Base-by-base conservation (phyloP, 2,797 vertebrate genomes). In the Oryzias sinensis region DNA sequence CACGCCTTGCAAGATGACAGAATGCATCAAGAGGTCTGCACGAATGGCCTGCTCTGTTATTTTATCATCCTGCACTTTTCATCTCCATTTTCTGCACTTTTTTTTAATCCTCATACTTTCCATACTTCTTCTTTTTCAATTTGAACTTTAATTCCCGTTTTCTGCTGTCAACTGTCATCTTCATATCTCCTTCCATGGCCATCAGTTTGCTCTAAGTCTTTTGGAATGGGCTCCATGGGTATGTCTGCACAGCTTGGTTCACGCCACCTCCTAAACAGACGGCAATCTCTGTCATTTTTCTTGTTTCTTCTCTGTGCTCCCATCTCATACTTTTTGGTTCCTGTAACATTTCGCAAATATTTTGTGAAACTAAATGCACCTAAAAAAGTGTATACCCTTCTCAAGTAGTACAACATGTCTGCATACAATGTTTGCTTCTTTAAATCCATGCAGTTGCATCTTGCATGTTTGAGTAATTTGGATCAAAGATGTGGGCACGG, bases 221-320 rank as follows among this genome's bases (percentile, higher is more conserved):
- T 83, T 72, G 74, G 74, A 85, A 75, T 84, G 75, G 47, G 74
- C 81, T 82, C 82, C 80, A 87, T 90, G 86, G 89, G 90, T 90
- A 90, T 72, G 73, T 75, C 76, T 43, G 67, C 72, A 70, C 78
- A 70, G 72, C 66, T 33, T 55, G 29, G 29, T 33, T 37, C 33
- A 37, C 4, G 33, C 33, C 33, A 37, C 33, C 33, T 22, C 20
- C 20, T 22, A 22, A 22, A 22, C 20, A 22, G 20, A 22, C 20
- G 2, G 20, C 3, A 22, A 22, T 22, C 20, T 22, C 20, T 3
- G 20, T 22, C 20, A 22, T 22, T 54, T 13, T 43, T 69, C 52
- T 61, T 45, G 53, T 69, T 50, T 62, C 51, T 70, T 24, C 33
- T 53, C 66, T 76, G 53, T 2, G 58, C 70, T 81, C 56, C 61